phyloP scores from a whole-genome alignment of 2,797 vertebrate species.

The Aeoliscus strigatus region DNA sequence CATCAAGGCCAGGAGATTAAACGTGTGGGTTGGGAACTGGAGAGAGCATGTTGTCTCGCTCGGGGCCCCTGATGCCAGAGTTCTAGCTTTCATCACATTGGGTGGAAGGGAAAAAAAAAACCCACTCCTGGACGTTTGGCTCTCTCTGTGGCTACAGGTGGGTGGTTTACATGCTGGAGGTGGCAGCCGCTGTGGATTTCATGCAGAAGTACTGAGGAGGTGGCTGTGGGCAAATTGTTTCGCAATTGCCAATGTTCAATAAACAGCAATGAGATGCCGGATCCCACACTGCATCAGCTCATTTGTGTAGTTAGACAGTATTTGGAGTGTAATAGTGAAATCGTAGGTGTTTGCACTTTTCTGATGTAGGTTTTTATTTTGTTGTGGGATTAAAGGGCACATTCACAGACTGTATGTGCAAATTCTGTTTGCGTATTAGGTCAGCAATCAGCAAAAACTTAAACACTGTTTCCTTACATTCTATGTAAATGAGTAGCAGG shows the following conservation, averaged over 20 bases:
- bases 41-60: constrained; percentile 66
- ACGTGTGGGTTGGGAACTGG: constrained; percentile 73
- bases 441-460: too few relatives aligned
- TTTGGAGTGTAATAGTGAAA: constrained; percentile 44
- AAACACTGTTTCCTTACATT: too few relatives aligned
- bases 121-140: constrained; percentile 63
- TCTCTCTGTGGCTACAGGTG: constrained; percentile 68
- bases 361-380: constrained; percentile 28
- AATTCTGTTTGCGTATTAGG: too few relatives aligned
- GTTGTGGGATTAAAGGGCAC: too few relatives aligned
- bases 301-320: constrained; percentile 46
- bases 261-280: constrained; percentile 36
- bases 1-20: constrained; percentile 75
- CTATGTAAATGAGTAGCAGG: too few relatives aligned
- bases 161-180: constrained; percentile 66
- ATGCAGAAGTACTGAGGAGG: constrained; percentile 62
- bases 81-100: constrained; percentile 63
- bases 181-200: constrained; percentile 65
- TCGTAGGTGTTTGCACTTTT: constrained; percentile 44
- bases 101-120: constrained; percentile 70
- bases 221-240: constrained; percentile 65
- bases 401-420: too few relatives aligned
- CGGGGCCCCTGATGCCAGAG: constrained; percentile 60
- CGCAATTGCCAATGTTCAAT: constrained; percentile 58
- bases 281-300: constrained; percentile 46